Conservation (phyloP, 1,140 invertebrate genomes). For the Trypoxylus dichotomus region DNA sequence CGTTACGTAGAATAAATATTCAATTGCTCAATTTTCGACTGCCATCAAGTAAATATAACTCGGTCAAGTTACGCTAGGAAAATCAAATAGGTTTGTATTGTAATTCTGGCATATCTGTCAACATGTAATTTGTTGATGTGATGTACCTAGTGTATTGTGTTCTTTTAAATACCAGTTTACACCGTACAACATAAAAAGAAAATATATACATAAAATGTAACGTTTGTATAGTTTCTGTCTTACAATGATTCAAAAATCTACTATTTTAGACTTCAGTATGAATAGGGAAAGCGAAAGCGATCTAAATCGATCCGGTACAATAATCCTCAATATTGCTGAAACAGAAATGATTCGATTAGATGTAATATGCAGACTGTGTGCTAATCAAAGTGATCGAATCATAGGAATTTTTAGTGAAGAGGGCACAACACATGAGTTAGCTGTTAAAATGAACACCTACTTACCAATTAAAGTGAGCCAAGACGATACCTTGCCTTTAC, state of each 20-base stretch:
- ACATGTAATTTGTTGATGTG: not conserved
- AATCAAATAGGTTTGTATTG: too few relatives aligned
- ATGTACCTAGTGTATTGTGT: not conserved
- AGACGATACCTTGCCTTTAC: constrained; percentile 60
- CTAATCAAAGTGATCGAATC: constrained; percentile 56
- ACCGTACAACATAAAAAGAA: not conserved
- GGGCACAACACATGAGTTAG: constrained; percentile 56
- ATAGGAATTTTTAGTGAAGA: constrained; percentile 60
- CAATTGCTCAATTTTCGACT: constrained; percentile 47
- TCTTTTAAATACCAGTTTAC: not conserved
- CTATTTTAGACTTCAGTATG: not conserved
- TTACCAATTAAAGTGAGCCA: constrained; percentile 60
- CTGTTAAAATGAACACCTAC: constrained; percentile 59
- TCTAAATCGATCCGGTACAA: not conserved
- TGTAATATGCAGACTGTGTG: constrained; percentile 58
- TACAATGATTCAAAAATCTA: not conserved
- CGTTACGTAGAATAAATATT: too few relatives aligned
- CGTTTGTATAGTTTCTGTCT: not conserved
- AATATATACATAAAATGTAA: not conserved
- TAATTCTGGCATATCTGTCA: not conserved
- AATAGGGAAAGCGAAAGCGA: not conserved
- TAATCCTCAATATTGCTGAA: constrained; percentile 15
- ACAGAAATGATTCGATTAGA: constrained; percentile 26
- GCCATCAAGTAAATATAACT: constrained; percentile 80
- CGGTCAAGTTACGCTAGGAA: too few relatives aligned